These are phyloP conservation scores for Eulemur mongoz DNA, from an alignment of 2,797 vertebrate species.

Conservation along the genomic window DNA sequence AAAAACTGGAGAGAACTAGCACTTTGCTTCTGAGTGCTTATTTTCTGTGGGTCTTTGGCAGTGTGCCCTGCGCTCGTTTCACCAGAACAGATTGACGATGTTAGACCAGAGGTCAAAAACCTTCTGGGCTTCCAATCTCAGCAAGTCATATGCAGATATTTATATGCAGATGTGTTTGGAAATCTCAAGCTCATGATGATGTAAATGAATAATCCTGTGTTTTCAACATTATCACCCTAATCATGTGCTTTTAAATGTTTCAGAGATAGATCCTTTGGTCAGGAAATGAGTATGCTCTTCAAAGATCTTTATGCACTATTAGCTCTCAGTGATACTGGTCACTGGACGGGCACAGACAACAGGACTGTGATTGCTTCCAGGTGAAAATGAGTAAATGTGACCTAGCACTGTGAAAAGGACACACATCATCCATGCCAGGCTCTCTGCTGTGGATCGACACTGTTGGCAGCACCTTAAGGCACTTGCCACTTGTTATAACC, in stretches of 20 bases:
- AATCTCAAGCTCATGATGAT: background rate
- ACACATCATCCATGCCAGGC: accelerated
- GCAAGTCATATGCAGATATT: background rate
- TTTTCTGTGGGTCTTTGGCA: background rate
- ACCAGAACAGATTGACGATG: background rate
- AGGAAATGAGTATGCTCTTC: background rate
- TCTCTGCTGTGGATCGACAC: background rate
- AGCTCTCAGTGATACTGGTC: background rate
- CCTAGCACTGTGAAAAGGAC: background rate
- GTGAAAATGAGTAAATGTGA: background rate
- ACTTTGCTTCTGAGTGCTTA: background rate
- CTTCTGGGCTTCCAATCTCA: background rate
- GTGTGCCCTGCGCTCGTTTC: background rate
- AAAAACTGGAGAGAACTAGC: background rate
- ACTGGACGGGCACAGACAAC: background rate
- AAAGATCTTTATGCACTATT: background rate
- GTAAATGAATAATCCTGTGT: background rate
- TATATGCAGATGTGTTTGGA: background rate
- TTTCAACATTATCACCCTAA: background rate
- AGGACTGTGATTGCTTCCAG: background rate
- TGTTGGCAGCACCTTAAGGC: background rate
- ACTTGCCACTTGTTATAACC: background rate
- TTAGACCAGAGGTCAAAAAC: background rate
- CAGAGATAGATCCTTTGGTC: background rate
- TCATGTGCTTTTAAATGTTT: background rate